Conservation (phyloP, 2,113 vertebrate species). For the Pelodiscus sinensis region DNA sequence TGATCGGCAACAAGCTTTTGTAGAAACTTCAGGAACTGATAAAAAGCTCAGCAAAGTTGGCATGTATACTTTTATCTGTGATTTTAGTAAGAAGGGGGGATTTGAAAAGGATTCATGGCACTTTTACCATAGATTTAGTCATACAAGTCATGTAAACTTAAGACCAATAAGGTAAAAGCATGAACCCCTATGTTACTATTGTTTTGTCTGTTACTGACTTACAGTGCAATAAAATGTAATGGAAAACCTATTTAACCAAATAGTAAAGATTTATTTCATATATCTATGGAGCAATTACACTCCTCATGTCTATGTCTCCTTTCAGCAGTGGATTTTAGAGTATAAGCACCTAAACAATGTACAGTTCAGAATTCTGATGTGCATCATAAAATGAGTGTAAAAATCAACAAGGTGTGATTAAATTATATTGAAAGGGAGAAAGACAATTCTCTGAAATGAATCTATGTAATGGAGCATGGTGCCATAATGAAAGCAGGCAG, state of each 20-base stretch:
- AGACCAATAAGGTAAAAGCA: conserved; percentile 20
- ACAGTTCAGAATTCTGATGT: conserved; percentile 41
- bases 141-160: neutral
- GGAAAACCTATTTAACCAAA: neutral
- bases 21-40: conserved; percentile 71
- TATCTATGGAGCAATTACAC: neutral
- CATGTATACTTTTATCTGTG: conserved; percentile 55
- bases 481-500: neutral
- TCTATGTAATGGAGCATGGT: neutral
- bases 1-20: conserved; percentile 67
- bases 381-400: conserved; percentile 46
- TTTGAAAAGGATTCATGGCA: conserved; percentile 53
- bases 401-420: conserved; percentile 26
- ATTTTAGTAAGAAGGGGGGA: neutral
- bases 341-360: conserved; percentile 36
- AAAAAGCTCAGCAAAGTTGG: conserved; percentile 65
- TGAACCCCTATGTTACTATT: neutral
- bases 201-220: conserved; percentile 24
- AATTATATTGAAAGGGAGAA: conserved; percentile 7
- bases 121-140: conserved; percentile 43
- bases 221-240: neutral
- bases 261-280: neutral
- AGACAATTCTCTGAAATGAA: conserved; percentile 8
- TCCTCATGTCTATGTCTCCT: neutral
- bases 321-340: neutral